Percentiles rank a stretch among this genome's conserved stretches.
Conservation (phyloP, 2,113 vertebrate genomes). For the Marmota flaviventris region DNA sequence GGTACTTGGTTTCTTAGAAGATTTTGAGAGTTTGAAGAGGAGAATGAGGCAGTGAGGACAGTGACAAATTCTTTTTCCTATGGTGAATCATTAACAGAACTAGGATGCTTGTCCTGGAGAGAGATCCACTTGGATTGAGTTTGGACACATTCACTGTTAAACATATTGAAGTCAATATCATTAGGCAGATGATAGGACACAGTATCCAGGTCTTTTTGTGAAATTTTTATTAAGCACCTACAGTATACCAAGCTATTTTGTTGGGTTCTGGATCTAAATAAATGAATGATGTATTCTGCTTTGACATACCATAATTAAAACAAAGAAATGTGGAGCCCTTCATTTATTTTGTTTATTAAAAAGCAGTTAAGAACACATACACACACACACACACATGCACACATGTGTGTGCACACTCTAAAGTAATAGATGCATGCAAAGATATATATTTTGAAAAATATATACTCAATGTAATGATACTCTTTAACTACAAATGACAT, state of each 20-base stretch:
- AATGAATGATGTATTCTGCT: neutral
- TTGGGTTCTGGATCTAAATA: neutral
- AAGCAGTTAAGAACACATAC: neutral
- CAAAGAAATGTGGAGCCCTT: neutral
- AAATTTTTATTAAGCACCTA: neutral
- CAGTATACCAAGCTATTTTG: neutral
- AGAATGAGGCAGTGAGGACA: neutral
- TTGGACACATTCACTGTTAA: too few species aligned
- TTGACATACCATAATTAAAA: neutral
- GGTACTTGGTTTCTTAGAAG: neutral
- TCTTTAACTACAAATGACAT: neutral
- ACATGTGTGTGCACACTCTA: neutral
- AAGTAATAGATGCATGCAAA: neutral
- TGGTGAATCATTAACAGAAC: neutral
- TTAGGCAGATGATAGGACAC: neutral
- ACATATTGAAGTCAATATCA: neutral
- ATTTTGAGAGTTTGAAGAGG: neutral
- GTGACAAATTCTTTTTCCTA: neutral
- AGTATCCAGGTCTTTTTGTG: neutral
- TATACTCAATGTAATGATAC: neutral
- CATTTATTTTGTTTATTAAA: neutral
- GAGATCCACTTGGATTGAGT: rapidly evolving
- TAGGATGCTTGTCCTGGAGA: neutral
- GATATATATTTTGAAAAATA: neutral
- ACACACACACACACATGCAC: too few species aligned